Base-by-base conservation (phyloP, 2,888 invertebrate species). In the Netelia inedita region DNA sequence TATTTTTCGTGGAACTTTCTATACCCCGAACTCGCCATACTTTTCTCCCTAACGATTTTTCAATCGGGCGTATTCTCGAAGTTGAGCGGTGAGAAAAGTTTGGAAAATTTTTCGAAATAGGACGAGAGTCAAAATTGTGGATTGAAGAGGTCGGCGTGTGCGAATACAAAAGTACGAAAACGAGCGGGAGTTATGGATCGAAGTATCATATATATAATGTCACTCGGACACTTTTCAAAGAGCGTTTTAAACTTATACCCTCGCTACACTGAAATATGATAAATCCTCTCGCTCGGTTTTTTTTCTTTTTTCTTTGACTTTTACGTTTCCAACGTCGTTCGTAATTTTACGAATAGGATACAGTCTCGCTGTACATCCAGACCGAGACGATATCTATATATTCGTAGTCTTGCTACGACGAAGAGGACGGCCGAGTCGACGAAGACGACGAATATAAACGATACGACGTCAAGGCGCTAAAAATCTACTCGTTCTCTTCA, bases 181-280 rank as follows among this genome's bases (percentile, higher is more conserved):
- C 57, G n/a, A 43, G 2, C 16, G 57, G 41, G n/a, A 41, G 66
- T 28, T 55, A 66, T 35, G 35, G 41, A 53, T 53, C n/a, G 53
- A 53, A 16, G 53, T 53, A 14, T 53, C 53, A 53, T 53, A 23
- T 68, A 65, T 65, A 43, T 43, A 35, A 71, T 55, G 63, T 71
- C 63, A 71, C 46, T 69, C 63, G 71, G 71, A 79, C 71, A 79
- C 63, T 71, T 79, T 69, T 71, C 53, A 61, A 79, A 79, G 53
- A 79, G 61, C 79, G 46, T 69, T 63, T 74, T 53, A 43, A 23
- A 69, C 53, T 28, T 68, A 68, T 41, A 75, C 35, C 73, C 59
- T 50, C n/a, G 74, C 63, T 74, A 57, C 50, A 68, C 41, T 74
- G 53, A 23, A 55, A 74, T 74, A 81, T 81, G 73, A 75, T 69